phyloP scores from a whole-genome alignment of 2,797 vertebrate species.

The Ctenosaura bakeri region DNA sequence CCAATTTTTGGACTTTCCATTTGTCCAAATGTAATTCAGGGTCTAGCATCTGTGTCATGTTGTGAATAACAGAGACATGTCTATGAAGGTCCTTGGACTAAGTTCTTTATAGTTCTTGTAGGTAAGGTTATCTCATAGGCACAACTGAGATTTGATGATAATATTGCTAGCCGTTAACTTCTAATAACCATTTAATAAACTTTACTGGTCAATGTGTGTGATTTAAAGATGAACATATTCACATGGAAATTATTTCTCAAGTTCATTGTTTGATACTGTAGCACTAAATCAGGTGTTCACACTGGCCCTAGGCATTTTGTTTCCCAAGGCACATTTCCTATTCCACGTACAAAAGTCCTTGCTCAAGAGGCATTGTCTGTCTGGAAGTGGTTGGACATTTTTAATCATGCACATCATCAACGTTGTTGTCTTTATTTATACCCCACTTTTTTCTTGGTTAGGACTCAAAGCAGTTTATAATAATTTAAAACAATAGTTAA shows the following conservation, averaged over 20 bases:
- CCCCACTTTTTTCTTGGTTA: no score
- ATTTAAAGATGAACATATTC: background rate
- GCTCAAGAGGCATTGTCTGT: background rate
- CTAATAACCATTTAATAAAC: background rate
- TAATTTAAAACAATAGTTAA: no score
- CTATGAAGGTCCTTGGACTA: background rate
- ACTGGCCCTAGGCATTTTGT: background rate
- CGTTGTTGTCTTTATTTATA: no score
- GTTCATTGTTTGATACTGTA: background rate
- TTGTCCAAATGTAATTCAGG: accelerated
- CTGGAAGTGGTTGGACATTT: no score
- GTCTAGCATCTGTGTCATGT: background rate
- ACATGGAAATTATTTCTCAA: background rate
- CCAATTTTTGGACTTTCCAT: background rate
- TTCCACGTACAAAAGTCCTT: no score
- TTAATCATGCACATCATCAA: no score
- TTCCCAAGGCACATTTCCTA: no score
- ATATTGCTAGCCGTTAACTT: no score
- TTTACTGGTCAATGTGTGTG: background rate
- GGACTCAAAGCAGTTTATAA: no score
- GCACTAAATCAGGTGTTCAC: background rate
- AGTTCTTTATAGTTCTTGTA: background rate
- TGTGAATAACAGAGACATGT: background rate
- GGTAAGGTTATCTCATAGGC: background rate
- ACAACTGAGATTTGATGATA: background rate